Base-by-base conservation (phyloP, 2,888 invertebrate species). In the Callyntrura guangdongensis region DNA sequence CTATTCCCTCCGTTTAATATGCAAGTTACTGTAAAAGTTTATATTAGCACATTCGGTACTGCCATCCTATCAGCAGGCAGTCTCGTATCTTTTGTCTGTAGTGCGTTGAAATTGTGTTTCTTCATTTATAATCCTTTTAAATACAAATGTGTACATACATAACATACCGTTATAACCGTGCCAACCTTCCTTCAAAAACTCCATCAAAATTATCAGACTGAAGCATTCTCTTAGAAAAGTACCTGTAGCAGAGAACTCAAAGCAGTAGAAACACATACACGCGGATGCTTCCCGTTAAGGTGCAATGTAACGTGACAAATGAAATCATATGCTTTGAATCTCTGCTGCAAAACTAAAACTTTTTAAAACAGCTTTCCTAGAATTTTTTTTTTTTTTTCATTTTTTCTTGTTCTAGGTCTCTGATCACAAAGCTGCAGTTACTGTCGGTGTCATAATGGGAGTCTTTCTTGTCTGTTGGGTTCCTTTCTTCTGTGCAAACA, bases 381-480 rank as follows among this genome's bases (percentile, higher is more conserved):
- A 36, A 53, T 27, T 67, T 20, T 27, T 36, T 36, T 36, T 9
- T 27, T 67, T 20, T 27, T 36, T 36, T 36, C 14, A 56, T 69
- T 53, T 53, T 86, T 77, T 53, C 14, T 25, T 45, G 36, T 86
- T 98, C 95, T 98, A 98, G 95, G 98, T 98, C 92, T 98, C 98
- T 87, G 99, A 99, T 95, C 99, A 99, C 95, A 99, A 99, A 95
- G 99, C 99, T 0, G 99, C 99, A 85, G 97, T 99, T 93, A 99
- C 99, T 0, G 98, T 99, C 53, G 99, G 99, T 86, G 98, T 99
- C 93, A 99, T 99, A 94, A 99, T 99, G 98, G 99, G 99, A 98
- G 98, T 93, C 99, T 96, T 99, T 95, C 97, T 99, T 6, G 96
- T 99, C 90, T 99, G 99, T 95, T 99, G 99, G 99, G 98, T 98